These are phyloP conservation scores for Ameiurus melas DNA, from an alignment of 2,113 vertebrate genomes.

Conservation along the genomic window DNA sequence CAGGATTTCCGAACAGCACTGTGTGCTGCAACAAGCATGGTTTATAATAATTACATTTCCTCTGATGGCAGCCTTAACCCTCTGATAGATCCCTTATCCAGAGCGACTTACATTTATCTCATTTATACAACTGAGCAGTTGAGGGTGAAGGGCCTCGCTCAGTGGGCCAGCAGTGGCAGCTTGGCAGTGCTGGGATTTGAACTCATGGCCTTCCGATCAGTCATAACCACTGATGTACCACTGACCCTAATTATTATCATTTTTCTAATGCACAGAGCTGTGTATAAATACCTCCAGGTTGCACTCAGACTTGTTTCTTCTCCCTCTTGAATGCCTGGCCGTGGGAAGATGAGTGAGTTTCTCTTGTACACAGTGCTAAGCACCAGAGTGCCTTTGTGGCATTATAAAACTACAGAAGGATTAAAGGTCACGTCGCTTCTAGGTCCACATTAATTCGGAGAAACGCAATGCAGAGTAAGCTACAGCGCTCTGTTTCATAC, in stretches of 20 bases:
- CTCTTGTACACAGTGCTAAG: conserved; percentile 30
- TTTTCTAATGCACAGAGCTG: not conserved
- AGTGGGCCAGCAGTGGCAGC: no score
- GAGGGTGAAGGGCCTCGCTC: no score
- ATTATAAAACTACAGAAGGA: conserved; percentile 28
- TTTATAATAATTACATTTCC: not conserved
- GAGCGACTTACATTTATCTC: no score
- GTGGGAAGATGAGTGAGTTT: conserved; percentile 23
- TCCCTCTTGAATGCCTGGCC: conserved; percentile 6
- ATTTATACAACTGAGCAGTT: no score
- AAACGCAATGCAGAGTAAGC: conserved; percentile 5
- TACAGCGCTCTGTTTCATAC: not conserved
- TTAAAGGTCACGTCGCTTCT: conserved; percentile 26
- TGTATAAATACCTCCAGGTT: not conserved
- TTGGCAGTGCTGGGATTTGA: no score
- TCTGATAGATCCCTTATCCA: no score
- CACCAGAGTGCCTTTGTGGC: conserved; percentile 33
- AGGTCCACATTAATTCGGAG: conserved; percentile 39
- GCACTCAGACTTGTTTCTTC: not conserved
- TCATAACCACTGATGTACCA: no score
- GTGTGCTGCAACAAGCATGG: not conserved
- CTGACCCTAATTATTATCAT: no score
- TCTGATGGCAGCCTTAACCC: no score
- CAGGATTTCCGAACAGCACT: conserved; percentile 57
- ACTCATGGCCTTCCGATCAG: no score